Conservation (phyloP, 2,113 vertebrate species). For the Ptilorrhoa leucosticta region DNA sequence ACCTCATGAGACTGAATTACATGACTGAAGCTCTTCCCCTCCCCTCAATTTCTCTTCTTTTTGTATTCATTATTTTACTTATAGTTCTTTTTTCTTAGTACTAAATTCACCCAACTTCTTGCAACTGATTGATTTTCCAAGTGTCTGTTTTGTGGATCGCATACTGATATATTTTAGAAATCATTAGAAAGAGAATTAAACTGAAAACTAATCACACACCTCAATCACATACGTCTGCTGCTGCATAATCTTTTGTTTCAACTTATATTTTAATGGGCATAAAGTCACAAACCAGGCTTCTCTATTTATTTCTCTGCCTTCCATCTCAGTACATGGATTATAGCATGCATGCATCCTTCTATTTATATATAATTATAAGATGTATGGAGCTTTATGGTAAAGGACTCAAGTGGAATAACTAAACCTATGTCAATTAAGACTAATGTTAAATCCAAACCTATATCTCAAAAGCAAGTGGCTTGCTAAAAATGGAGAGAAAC, state of each 20-base stretch:
- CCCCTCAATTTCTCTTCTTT: rapidly evolving
- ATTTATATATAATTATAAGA: background rate
- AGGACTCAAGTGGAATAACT: background rate
- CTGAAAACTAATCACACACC: background rate
- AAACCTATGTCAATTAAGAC: slow-evolving; percentile 19
- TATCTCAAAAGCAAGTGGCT: background rate
- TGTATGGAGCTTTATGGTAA: background rate
- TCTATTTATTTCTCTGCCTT: background rate
- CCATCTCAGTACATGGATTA: background rate
- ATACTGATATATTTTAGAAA: background rate
- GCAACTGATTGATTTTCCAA: background rate
- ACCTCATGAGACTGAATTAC: background rate
- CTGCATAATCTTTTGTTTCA: background rate
- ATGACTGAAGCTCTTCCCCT: background rate
- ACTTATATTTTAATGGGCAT: background rate
- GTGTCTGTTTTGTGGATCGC: background rate
- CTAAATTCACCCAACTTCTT: background rate
- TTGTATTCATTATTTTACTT: background rate
- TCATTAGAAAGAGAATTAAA: background rate
- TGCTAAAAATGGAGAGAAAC: background rate
- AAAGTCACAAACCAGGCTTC: background rate
- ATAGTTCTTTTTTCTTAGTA: background rate
- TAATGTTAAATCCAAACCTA: background rate
- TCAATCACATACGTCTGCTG: background rate
- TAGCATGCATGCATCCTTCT: background rate